phyloP scores from a whole-genome alignment of 2,797 vertebrate species.

The Smutsia temminckii region DNA sequence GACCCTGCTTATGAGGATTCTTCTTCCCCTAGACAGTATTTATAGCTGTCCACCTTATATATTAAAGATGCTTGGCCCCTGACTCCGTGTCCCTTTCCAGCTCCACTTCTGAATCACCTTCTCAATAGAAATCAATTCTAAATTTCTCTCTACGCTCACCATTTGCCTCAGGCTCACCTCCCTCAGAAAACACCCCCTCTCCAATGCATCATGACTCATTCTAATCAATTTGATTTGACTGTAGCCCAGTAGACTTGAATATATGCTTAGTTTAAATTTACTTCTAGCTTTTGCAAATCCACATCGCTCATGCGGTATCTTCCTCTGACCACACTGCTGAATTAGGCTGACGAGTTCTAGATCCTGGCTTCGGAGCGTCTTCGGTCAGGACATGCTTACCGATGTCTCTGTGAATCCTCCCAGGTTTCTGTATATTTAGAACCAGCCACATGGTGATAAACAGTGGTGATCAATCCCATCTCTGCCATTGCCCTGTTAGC shows the following conservation, averaged over 20 bases:
- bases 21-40: background rate
- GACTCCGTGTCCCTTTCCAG: background rate
- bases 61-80: background rate
- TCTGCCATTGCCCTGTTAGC: constrained; percentile 67
- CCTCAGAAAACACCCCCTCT: background rate
- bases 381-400: background rate
- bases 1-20: background rate
- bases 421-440: background rate
- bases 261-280: constrained; percentile 2
- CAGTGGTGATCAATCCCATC: constrained; percentile 47
- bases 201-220: background rate
- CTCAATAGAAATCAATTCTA: background rate
- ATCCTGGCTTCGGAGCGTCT: background rate
- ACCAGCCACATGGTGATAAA: constrained; percentile 38
- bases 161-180: background rate
- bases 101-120: constrained; percentile 4
- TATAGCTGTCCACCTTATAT: background rate
- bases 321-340: background rate
- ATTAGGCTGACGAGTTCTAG: background rate
- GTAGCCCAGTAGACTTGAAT: background rate
- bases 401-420: background rate
- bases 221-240: background rate
- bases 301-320: background rate
- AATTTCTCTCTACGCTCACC: background rate
- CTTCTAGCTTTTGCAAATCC: background rate